Conservation (phyloP, 2,888 invertebrate species). For the Elysia crispata region DNA sequence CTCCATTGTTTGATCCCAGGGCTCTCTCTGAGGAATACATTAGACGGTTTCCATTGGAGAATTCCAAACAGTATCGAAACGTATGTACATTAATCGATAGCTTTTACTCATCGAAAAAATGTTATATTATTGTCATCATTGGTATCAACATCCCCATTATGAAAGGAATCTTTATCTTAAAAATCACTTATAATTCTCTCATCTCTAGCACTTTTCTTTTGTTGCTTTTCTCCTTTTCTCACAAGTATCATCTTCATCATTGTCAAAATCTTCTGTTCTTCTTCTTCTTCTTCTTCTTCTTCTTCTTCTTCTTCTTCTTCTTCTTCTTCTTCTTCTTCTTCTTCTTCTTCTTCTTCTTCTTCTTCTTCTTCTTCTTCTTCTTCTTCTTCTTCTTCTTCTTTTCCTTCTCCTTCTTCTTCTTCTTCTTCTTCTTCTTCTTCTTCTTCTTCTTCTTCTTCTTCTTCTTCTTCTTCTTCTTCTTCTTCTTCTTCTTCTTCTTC, state of each 20-base stretch:
- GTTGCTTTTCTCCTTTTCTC: too few species aligned
- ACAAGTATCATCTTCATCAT: too few species aligned
- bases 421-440: constrained; percentile 9
- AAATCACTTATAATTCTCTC: too few species aligned
- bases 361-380: neutral
- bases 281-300: constrained; percentile 15
- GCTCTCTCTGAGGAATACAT: too few species aligned
- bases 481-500: constrained; percentile 3
- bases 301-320: neutral
- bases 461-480: neutral
- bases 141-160: neutral
- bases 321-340: neutral
- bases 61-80: too few species aligned
- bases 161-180: neutral
- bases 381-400: neutral
- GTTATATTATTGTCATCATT: neutral
- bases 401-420: neutral
- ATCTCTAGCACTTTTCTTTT: too few species aligned
- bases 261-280: neutral
- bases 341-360: neutral
- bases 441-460: neutral
- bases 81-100: too few species aligned
- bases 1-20: too few species aligned
- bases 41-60: too few species aligned
- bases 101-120: too few species aligned